These are phyloP conservation scores for Drosophila takahashii DNA, from an alignment of 1,140 invertebrate species.

Conservation along the genomic window DNA sequence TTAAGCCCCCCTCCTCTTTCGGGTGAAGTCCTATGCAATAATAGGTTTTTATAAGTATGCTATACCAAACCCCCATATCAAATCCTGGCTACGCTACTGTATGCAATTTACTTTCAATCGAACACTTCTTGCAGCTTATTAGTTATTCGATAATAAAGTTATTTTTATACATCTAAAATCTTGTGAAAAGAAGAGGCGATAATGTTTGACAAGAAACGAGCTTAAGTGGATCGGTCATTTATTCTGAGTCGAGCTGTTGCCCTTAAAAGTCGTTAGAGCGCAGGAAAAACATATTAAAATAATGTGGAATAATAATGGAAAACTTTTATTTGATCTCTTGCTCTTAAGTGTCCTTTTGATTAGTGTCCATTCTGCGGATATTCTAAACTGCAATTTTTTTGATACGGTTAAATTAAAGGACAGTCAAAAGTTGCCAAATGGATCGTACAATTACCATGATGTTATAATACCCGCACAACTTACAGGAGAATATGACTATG, in stretches of 20 bases:
- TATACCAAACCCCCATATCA: too few species aligned
- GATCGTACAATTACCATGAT: slow-evolving; percentile 51
- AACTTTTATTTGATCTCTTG: not conserved
- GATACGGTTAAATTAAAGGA: slow-evolving; percentile 58
- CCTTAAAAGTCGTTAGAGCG: not conserved
- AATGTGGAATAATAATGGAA: not conserved
- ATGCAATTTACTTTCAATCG: not conserved
- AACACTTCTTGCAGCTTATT: not conserved
- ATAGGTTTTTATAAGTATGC: too few species aligned
- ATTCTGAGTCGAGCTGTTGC: not conserved
- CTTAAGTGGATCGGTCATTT: not conserved
- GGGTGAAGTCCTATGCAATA: too few species aligned
- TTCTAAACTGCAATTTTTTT: slow-evolving; percentile 47
- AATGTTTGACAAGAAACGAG: not conserved
- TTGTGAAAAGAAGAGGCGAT: not conserved
- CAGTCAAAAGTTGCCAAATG: slow-evolving; percentile 30
- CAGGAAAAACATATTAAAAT: not conserved
- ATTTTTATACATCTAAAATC: not conserved
- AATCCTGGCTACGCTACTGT: not conserved
- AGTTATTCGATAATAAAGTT: not conserved
- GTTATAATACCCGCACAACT: slow-evolving; percentile 47
- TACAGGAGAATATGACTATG: slow-evolving; percentile 37
- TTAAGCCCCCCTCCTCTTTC: too few species aligned
- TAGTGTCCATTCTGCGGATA: slow-evolving; percentile 4
- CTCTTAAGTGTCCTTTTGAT: not conserved